These are phyloP conservation scores for Eucidaris tribuloides DNA, from an alignment of 35 echinoderm and acorn worm species.

Conservation along the genomic window DNA sequence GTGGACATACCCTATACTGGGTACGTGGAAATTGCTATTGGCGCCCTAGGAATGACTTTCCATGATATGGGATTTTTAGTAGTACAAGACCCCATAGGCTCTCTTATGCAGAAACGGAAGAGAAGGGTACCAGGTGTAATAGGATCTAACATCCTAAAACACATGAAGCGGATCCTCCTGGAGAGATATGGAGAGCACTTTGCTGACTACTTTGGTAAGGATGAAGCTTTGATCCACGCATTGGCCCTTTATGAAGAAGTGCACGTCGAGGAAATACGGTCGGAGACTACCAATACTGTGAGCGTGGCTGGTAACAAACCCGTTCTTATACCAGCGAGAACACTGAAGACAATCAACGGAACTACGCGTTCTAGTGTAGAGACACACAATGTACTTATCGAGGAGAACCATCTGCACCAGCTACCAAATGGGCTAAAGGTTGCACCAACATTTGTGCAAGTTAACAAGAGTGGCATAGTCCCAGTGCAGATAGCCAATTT, in stretches of 20 bases:
- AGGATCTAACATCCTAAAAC: conserved; percentile 61
- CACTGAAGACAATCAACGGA: no score
- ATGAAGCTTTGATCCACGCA: not conserved
- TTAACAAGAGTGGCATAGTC: no score
- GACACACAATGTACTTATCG: no score
- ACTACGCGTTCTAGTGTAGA: no score
- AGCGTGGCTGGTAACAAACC: no score
- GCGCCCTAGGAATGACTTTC: conserved; percentile 30
- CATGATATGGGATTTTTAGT: conserved; percentile 65
- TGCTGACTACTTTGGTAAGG: not conserved
- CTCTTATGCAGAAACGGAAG: conserved; percentile 35
- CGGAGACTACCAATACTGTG: no score
- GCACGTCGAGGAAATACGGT: no score
- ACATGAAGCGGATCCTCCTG: conserved; percentile 15
- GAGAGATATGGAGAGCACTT: not conserved
- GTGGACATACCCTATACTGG: conserved; percentile 74
- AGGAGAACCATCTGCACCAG: no score
- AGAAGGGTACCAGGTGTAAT: conserved; percentile 64
- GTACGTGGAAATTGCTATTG: conserved; percentile 53
- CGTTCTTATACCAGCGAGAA: no score
- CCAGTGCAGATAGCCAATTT: no score
- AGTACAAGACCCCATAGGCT: conserved; percentile 32
- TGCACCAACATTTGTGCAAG: no score
- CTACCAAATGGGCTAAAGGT: no score
- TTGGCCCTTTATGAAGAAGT: conserved; percentile 39